Percentiles rank a stretch among this genome's conserved stretches.
These are phyloP conservation scores for Drosophila nigricruria DNA, from an alignment of 2,888 invertebrate species.

Conservation along the genomic window DNA sequence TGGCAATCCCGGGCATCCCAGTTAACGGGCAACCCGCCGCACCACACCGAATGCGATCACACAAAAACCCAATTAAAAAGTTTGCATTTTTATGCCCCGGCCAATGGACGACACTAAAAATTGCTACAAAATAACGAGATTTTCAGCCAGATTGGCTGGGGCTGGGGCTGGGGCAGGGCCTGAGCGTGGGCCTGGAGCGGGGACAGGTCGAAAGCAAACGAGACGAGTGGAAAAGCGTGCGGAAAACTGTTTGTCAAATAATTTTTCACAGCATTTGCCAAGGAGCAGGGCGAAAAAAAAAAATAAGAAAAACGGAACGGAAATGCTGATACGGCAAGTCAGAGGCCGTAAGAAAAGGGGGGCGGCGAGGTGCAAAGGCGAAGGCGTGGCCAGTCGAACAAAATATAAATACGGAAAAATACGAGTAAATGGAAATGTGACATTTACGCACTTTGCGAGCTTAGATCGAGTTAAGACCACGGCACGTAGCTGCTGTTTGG, in stretches of 20 bases:
- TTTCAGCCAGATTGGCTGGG: constrained; percentile 48
- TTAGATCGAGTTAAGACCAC: constrained; percentile 76
- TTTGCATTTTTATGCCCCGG: constrained; percentile 75
- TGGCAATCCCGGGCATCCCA: constrained; percentile 28
- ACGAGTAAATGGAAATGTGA: constrained; percentile 76
- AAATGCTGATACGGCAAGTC: constrained; percentile 64
- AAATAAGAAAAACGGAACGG: constrained; percentile 16
- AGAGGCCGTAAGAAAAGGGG: constrained; percentile 23
- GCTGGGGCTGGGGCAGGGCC: not conserved
- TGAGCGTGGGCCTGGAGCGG: too few species aligned
- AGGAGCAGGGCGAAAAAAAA: constrained; percentile 14
- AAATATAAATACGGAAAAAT: constrained; percentile 72
- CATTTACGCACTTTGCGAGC: constrained; percentile 76
- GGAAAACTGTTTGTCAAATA: constrained; percentile 80
- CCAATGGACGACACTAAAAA: constrained; percentile 57
- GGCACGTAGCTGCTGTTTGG: constrained; percentile 61
- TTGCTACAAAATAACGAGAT: constrained; percentile 64
- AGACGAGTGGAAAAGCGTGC: constrained; percentile 57
- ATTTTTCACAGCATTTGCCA: constrained; percentile 69
- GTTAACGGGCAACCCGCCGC: constrained; percentile 15
- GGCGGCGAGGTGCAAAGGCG: not conserved
- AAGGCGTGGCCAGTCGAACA: constrained; percentile 58
- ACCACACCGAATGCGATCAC: constrained; percentile 62
- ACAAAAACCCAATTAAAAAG: constrained; percentile 79
- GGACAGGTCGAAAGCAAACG: not conserved